phyloP scores from a whole-genome alignment of 2,113 vertebrate species.

The Amazona vittata region DNA sequence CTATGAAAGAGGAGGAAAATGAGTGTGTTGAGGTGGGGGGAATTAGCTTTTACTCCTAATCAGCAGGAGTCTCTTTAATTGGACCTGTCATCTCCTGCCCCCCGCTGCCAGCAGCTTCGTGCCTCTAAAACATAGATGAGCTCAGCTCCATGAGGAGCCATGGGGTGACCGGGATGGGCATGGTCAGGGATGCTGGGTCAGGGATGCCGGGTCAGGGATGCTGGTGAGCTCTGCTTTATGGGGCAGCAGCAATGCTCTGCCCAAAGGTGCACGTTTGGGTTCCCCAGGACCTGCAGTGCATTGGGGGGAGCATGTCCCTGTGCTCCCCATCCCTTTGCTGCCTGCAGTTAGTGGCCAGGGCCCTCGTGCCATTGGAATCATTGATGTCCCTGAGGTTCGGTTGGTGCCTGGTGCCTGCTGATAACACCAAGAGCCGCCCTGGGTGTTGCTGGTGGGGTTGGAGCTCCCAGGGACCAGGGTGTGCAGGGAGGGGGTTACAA shows the following conservation, averaged over 20 bases:
- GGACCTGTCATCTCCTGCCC: neutral
- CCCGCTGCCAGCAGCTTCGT: neutral
- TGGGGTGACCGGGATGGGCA: neutral
- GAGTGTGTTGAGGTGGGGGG: neutral
- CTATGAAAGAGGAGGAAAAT: constrained; percentile 18
- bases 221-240: neutral
- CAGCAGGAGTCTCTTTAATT: constrained; percentile 31
- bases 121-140: neutral
- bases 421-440: neutral
- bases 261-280: neutral
- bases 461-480: neutral
- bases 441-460: neutral
- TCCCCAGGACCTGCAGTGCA: neutral
- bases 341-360: neutral
- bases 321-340: neutral
- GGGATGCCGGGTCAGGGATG: neutral
- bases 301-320: too few relatives aligned
- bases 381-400: neutral
- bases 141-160: neutral
- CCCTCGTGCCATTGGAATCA: neutral
- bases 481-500: neutral
- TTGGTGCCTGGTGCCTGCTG: neutral
- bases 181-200: neutral
- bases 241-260: neutral
- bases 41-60: constrained; percentile 1